Conservation (phyloP, 2,888 invertebrate genomes). For the Cenopis cana region DNA sequence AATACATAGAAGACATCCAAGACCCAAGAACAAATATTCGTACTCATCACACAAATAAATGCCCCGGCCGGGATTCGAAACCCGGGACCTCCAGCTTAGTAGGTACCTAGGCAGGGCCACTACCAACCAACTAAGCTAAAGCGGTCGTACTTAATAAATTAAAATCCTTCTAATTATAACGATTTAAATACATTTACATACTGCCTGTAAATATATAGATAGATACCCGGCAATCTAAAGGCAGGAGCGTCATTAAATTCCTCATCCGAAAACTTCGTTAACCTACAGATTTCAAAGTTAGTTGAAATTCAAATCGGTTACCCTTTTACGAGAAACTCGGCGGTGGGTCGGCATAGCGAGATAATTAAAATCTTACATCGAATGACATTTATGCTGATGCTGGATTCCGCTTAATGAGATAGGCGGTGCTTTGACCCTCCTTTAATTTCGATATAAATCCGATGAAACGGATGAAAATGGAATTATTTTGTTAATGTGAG, state of each 20-base stretch:
- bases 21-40: no score
- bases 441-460: neutral
- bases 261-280: conserved; percentile 38
- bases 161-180: neutral
- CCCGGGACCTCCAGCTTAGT: no score
- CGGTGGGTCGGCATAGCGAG: conserved; percentile 36
- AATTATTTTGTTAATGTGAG: conserved; percentile 14
- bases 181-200: neutral
- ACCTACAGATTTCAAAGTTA: conserved; percentile 35
- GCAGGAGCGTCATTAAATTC: conserved; percentile 38
- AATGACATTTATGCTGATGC: conserved; percentile 43
- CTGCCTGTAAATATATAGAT: neutral
- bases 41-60: no score
- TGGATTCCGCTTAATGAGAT: conserved; percentile 36
- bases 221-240: conserved; percentile 14
- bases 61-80: no score
- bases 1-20: no score
- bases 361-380: conserved; percentile 44
- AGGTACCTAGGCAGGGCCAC: no score
- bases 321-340: conserved; percentile 42
- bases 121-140: no score
- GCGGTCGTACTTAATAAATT: neutral
- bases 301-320: conserved; percentile 43
- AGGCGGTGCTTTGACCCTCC: conserved; percentile 40
- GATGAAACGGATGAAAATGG: conserved; percentile 13